These are phyloP conservation scores for Acanthosoma haemorrhoidale DNA, from an alignment of 2,888 invertebrate genomes.

Conservation along the genomic window DNA sequence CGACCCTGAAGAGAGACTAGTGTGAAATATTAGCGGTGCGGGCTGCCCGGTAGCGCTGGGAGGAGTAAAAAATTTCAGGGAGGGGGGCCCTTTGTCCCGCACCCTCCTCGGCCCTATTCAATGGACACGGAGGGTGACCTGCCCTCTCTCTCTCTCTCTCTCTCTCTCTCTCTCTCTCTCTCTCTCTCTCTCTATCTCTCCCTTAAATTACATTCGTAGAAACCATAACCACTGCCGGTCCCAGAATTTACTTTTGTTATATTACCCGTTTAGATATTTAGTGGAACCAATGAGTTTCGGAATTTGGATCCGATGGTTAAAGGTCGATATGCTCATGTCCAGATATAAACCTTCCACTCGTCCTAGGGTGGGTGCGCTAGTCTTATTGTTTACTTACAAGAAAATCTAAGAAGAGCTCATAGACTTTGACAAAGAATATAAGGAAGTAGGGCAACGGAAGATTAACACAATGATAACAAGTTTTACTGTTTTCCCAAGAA, in stretches of 20 bases:
- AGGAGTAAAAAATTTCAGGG: slow-evolving; percentile 27
- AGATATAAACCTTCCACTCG: too few relatives aligned
- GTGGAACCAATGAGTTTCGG: too few relatives aligned
- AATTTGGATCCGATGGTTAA: too few relatives aligned
- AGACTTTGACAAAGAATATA: too few relatives aligned
- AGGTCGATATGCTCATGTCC: too few relatives aligned
- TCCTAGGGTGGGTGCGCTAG: too few relatives aligned
- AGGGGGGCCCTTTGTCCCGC: slow-evolving; percentile 31
- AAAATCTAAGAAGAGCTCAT: too few relatives aligned
- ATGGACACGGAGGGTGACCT: slow-evolving; percentile 46
- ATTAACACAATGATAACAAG: too few relatives aligned
- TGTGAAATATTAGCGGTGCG: slow-evolving; percentile 17
- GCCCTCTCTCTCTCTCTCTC: slow-evolving; percentile 37
- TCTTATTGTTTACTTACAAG: too few relatives aligned
- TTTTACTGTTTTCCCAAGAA: too few relatives aligned
- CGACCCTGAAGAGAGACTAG: slow-evolving; percentile 4
- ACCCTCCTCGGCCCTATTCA: slow-evolving; percentile 45
- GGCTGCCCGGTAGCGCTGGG: neutral
- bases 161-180: slow-evolving; percentile 37
- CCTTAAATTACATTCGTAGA: slow-evolving; percentile 35
- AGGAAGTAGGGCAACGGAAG: too few relatives aligned
- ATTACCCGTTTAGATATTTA: too few relatives aligned
- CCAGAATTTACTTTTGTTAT: neutral
- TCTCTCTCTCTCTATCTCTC: slow-evolving; percentile 25
- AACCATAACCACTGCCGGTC: neutral